Conservation (phyloP, 2,113 vertebrate genomes). For the Loxodonta africana region DNA sequence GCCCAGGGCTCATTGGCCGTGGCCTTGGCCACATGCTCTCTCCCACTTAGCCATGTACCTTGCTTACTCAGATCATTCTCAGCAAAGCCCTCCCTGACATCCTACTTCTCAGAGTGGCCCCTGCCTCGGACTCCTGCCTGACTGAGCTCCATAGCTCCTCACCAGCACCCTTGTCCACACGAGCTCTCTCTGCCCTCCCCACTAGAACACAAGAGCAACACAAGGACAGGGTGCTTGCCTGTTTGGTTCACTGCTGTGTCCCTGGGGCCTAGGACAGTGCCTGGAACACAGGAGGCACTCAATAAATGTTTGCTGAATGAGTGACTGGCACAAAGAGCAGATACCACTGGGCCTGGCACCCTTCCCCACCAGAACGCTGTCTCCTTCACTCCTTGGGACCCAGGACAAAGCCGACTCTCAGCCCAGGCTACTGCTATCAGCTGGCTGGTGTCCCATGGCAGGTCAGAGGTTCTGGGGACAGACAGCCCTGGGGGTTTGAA, state of each 20-base stretch:
- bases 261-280: neutral
- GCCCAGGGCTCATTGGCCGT: neutral
- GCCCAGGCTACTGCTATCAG: neutral
- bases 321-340: neutral
- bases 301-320: neutral
- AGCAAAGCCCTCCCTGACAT: neutral
- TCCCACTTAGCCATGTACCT: neutral
- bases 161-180: rapidly evolving
- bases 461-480: neutral
- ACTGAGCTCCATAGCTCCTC: neutral
- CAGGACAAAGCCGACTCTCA: neutral
- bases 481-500: neutral
- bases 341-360: neutral
- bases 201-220: neutral
- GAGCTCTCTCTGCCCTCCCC: neutral
- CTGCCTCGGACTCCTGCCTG: neutral
- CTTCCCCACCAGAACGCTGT: neutral
- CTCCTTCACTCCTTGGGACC: neutral
- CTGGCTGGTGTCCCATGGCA: neutral
- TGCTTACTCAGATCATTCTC: neutral
- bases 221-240: neutral
- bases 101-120: neutral
- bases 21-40: neutral
- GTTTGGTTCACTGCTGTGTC: neutral
- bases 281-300: neutral